A percentile compares a stretch with the other conserved stretches of the same genome.
Evolutionary conservation across 2,113 vertebrate genomes (phyloP).

Genomic region (Thamnaconus septentrionalis): DNA sequence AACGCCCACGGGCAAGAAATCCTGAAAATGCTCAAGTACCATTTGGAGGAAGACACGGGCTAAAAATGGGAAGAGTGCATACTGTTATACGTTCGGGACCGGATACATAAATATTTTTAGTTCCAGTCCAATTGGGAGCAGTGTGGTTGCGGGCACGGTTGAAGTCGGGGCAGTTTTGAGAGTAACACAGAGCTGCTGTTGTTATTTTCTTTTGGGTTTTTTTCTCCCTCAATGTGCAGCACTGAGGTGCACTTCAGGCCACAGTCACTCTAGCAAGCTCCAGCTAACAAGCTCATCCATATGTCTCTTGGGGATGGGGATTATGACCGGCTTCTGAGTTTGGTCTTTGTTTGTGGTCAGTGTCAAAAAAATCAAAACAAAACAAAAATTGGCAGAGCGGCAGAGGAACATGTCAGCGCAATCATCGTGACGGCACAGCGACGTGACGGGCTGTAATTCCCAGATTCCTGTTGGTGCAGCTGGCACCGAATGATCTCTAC

Average conservation of each 20-base stretch:
- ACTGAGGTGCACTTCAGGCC: conserved; percentile 9
- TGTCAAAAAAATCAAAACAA: neutral
- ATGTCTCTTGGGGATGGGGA: conserved; percentile 14
- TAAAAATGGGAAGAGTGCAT: neutral
- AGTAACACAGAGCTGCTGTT: conserved; percentile 6
- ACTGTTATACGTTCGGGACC: too few relatives aligned
- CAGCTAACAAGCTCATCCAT: conserved; percentile 41
- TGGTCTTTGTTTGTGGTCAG: conserved; percentile 14
- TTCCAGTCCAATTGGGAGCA: neutral
- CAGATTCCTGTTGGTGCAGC: neutral
- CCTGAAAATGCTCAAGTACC: conserved; percentile 4
- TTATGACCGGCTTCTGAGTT: conserved; percentile 35
- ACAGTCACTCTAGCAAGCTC: conserved; percentile 18
- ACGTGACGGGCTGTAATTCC: neutral
- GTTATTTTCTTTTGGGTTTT: too few relatives aligned
- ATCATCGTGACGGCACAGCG: neutral
- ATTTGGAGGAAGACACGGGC: conserved; percentile 2
- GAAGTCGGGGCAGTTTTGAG: conserved; percentile 17
- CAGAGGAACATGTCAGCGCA: neutral
- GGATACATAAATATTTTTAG: too few relatives aligned
- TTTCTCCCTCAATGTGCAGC: neutral
- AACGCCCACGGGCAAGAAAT: conserved; percentile 17
- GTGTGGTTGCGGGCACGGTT: conserved; percentile 2
- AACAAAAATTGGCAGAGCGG: neutral
- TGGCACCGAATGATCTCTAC: neutral